Evolutionary conservation across 2,888 invertebrate species (phyloP).

Genomic region (Sesamia inferens): DNA sequence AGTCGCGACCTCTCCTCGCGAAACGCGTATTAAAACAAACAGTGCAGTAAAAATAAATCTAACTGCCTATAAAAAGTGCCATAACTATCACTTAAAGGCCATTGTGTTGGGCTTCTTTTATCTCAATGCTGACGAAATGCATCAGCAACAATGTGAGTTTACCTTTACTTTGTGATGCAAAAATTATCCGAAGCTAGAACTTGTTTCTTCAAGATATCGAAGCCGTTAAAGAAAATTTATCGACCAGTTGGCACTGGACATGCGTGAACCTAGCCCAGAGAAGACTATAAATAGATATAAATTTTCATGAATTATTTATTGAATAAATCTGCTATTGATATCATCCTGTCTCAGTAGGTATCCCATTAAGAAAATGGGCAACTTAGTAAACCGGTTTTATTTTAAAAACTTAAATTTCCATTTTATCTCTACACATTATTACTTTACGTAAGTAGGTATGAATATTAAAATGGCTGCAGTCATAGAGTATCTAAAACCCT

Average conservation of each 20-base stretch:
- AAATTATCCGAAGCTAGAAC: conserved; percentile 67
- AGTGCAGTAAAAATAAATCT: conserved; percentile 90
- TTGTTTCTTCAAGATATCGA: conserved; percentile 63
- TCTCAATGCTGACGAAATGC: conserved; percentile 78
- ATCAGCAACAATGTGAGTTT: conserved; percentile 76
- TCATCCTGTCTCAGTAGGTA: background rate
- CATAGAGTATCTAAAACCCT: conserved; percentile 29
- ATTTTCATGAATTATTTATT: conserved; percentile 74
- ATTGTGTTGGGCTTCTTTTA: conserved; percentile 85
- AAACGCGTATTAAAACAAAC: conserved; percentile 89
- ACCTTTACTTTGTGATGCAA: conserved; percentile 71
- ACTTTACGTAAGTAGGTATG: conserved; percentile 6
- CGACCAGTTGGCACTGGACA: conserved; percentile 69
- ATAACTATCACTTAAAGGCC: conserved; percentile 90
- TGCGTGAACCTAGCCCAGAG: conserved; percentile 56
- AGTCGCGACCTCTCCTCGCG: conserved; percentile 84
- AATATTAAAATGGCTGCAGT: conserved; percentile 40
- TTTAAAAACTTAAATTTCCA: background rate
- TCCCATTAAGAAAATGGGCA: conserved; percentile 30
- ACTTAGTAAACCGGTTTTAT: background rate
- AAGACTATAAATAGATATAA: conserved; percentile 37
- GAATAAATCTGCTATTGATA: conserved; percentile 52
- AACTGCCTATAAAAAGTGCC: conserved; percentile 90
- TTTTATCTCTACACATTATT: conserved; percentile 2
- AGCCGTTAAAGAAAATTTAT: conserved; percentile 73